phyloP scores from a whole-genome alignment of 23 tunicate species.

The Styela clava region DNA sequence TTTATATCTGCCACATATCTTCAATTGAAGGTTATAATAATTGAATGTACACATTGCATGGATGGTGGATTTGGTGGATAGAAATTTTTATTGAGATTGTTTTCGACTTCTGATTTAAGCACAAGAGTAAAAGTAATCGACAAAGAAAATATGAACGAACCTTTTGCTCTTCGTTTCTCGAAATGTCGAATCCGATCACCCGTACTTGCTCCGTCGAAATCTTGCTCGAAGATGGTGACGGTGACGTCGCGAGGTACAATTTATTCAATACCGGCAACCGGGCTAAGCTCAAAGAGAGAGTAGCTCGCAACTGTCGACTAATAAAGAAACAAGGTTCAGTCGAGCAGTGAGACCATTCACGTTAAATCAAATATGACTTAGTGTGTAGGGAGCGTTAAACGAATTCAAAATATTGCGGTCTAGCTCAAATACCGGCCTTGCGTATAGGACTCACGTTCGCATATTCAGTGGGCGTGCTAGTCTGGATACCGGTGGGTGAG shows the following conservation, averaged over 20 bases:
- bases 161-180: not conserved
- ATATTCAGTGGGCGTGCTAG: not conserved
- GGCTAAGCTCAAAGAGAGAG: not conserved
- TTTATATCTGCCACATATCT: too few relatives aligned
- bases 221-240: not conserved
- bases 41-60: too few relatives aligned
- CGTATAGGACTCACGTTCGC: not conserved
- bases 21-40: too few relatives aligned
- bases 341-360: not conserved
- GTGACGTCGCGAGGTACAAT: not conserved
- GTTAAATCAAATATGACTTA: not conserved
- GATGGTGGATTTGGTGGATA: too few relatives aligned
- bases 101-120: too few relatives aligned
- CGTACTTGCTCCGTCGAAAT: not conserved
- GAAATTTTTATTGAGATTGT: too few relatives aligned
- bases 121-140: too few relatives aligned
- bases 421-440: not conserved
- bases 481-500: not conserved
- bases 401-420: not conserved
- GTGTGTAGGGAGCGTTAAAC: not conserved
- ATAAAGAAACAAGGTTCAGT: not conserved
- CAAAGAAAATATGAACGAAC: not conserved
- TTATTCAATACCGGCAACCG: not conserved
- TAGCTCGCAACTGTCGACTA: too few relatives aligned
- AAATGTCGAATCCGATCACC: not conserved